Evolutionary conservation across 1,140 invertebrate genomes (phyloP), one percentile per base, ranked within the genome.

Genomic region (Melanaphis sacchari): DNA sequence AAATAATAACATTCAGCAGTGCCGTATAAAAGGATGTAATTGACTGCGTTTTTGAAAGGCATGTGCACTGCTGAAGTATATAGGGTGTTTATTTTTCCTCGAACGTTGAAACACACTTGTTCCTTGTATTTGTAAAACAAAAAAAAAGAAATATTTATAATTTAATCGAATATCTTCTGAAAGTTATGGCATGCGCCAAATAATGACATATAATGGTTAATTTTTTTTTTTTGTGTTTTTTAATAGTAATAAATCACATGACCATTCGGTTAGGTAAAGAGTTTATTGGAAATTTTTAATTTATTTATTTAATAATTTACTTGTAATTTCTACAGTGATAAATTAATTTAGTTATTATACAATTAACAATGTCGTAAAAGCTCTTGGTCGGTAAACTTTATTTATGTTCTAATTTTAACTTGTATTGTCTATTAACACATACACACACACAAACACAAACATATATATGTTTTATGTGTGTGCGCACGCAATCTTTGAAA

Each of bases 11-110:
- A 49, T 41, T 93, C 91, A 93, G 91, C 91, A 93, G 91, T 85
- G 91, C 91, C 91, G 91, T 93, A 93, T 92, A 40, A 81, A 46
- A 93, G 46, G 59, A 46, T 92, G 66, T 81, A 92, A n/a, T 85
- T 40, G 31, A 52, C 43, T 31, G 66, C 76, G 36, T 93, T 84
- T 49, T 85, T 46, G 38, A 93, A 93, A 90, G 91, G 91, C 91
- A 93, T 85, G 91, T 93, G 91, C 46, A 85, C 91, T 93, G 91
- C 91, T 93, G 91, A 93, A 93, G 8, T 36, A 24, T 36, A 24
- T 46, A 87, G 24, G 26, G 26, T 46, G 7, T 43, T 7, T 84
- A 15, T 41, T 82, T 81, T 38, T 82, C 9, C 21, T 82, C 38
- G 11, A 22, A 22, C 0, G 66, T 11, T 36, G 15, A 81, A 36